phyloP scores from a whole-genome alignment of 2,113 vertebrate species.

The Etheostoma spectabile region DNA sequence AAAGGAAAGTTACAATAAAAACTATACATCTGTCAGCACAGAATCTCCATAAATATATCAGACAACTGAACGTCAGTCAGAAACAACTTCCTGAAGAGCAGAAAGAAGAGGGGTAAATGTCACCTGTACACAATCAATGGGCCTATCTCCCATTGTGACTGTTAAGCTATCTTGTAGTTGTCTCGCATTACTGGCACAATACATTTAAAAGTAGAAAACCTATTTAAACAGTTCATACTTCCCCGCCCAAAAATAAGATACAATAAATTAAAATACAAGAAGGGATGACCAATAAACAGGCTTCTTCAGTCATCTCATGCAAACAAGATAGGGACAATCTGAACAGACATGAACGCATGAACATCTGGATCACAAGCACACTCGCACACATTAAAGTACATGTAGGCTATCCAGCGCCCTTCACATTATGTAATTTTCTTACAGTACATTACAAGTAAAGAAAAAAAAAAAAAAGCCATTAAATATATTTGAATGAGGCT shows the following conservation, averaged over 20 bases:
- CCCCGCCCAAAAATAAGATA: slow-evolving; percentile 46
- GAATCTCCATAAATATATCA: slow-evolving; percentile 81
- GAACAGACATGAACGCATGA: slow-evolving; percentile 20
- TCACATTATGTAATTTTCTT: slow-evolving; percentile 59
- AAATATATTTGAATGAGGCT: slow-evolving; percentile 53
- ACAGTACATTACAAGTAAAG: slow-evolving; percentile 69
- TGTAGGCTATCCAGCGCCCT: slow-evolving; percentile 77
- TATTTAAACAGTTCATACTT: slow-evolving; percentile 46
- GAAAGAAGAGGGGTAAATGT: slow-evolving; percentile 74
- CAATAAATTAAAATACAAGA: slow-evolving; percentile 65
- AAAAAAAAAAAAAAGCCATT: slow-evolving; percentile 28
- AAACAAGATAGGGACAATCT: slow-evolving; percentile 41
- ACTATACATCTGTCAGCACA: slow-evolving; percentile 82
- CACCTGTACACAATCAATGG: slow-evolving; percentile 69
- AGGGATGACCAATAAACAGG: slow-evolving; percentile 44
- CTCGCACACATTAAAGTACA: slow-evolving; percentile 23
- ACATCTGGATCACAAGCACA: slow-evolving; percentile 14
- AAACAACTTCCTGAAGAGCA: slow-evolving; percentile 79
- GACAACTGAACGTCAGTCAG: slow-evolving; percentile 86
- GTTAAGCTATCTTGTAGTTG: slow-evolving; percentile 50
- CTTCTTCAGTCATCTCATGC: slow-evolving; percentile 43
- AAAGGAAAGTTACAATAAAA: slow-evolving; percentile 74
- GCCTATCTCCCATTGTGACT: slow-evolving; percentile 34
- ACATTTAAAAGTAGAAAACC: slow-evolving; percentile 71
- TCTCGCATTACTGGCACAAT: slow-evolving; percentile 71